Evolutionary conservation across 2,797 vertebrate genomes (phyloP), one percentile per base, ranked within the genome.

Genomic region (Pangasius macronema): DNA sequence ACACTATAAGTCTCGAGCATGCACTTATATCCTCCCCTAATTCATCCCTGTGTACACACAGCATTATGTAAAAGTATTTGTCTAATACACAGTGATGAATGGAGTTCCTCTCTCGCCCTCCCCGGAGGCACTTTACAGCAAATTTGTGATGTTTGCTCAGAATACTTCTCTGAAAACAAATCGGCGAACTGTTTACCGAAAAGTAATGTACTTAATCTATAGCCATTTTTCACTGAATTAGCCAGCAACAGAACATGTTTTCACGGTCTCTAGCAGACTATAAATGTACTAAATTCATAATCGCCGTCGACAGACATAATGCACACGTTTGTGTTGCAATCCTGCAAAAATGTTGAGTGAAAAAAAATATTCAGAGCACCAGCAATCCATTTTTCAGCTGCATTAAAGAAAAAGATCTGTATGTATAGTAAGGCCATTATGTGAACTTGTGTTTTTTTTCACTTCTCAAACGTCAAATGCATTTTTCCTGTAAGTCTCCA

Each of bases 241-340:
- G 65, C 90, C 87, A 72, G 86, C 89, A 88, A 89, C 82, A 90
- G 85, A 85, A 83, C 87, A 91, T 91, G 88, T 92, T 92, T 92
- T 90, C 89, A 91, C 83, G 89, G 85, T 85, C 88, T 89, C 87
- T 86, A 86, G 86, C 84, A 89, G 86, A 90, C 89, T 83, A 65
- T 85, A 88, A 91, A 88, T 86, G 85, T 83, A 84, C 87, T 88
- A 88, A 90, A 88, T 90, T 89, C 86, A 84, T 90, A 91, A 89
- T 90, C 83, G 75, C 33, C 80, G 87, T 87, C 89, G 93, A 91
- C 91, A 90, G 90, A 91, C 88, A 86, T 57, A 87, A 90, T 84
- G 76, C 80, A 87, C 73, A 61, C 87, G 80, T 90, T 90, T 91
- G 85, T 88, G 81, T 82, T 75, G 67, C 65, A 85, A 83, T 85